Evolutionary conservation across 2,797 vertebrate genomes (phyloP).

Genomic region (Poliocrania exsul): DNA sequence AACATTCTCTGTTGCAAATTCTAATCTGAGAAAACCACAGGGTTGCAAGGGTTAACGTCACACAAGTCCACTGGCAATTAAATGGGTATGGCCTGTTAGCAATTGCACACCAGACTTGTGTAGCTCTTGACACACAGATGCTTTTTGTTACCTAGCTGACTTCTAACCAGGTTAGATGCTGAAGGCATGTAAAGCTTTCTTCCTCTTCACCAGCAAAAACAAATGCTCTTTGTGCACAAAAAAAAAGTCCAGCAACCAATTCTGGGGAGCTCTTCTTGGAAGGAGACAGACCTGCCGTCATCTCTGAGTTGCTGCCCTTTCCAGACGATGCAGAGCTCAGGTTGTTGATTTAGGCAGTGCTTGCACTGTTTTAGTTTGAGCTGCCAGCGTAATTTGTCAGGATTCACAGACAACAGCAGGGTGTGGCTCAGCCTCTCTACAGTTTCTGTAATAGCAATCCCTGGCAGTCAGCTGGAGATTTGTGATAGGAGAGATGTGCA

Average conservation of each 20-base stretch:
- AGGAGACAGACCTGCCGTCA: not conserved
- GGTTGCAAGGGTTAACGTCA: not conserved
- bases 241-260: not conserved
- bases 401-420: not conserved
- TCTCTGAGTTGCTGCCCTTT: not conserved
- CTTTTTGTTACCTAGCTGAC: slow-evolving; percentile 23
- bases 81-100: not conserved
- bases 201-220: not conserved
- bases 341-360: not conserved
- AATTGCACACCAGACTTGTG: not conserved
- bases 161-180: not conserved
- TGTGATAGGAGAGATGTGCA: not conserved
- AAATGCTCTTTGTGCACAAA: not conserved
- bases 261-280: not conserved
- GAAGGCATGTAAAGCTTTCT: not conserved
- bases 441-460: not conserved
- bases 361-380: slow-evolving; percentile 24
- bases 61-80: not conserved
- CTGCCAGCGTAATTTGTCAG: slow-evolving; percentile 9
- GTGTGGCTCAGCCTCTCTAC: not conserved
- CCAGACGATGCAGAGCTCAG: not conserved
- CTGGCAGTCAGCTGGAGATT: not conserved
- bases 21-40: accelerated
- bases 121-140: slow-evolving; percentile 12
- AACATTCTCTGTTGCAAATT: not conserved